Conservation (phyloP, 1,140 invertebrate genomes). For the Lucilia sericata region DNA sequence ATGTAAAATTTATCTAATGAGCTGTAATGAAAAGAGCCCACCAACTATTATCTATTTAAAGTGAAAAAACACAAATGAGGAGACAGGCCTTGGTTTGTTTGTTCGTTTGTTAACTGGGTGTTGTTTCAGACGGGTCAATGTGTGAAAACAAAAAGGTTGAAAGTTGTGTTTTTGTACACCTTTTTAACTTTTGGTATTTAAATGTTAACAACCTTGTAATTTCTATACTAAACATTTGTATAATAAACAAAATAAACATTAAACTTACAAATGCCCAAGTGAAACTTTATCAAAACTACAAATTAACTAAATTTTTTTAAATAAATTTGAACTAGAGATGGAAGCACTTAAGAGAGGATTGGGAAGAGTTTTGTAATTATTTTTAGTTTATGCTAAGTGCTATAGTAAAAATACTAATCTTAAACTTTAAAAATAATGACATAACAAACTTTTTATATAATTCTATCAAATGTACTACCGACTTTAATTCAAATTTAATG, state of each 20-base stretch:
- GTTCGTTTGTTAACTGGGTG: not conserved
- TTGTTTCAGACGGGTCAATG: slow-evolving; percentile 12
- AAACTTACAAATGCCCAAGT: not conserved
- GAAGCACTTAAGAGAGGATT: too few relatives aligned
- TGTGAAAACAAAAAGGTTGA: slow-evolving; percentile 25
- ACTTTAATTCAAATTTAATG: too few relatives aligned
- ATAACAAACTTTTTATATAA: too few relatives aligned
- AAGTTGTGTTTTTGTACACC: not conserved
- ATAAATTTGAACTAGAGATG: too few relatives aligned
- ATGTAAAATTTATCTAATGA: slow-evolving; percentile 1
- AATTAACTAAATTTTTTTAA: not conserved
- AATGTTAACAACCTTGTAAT: slow-evolving; percentile 37
- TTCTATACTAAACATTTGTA: not conserved
- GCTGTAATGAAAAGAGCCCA: not conserved
- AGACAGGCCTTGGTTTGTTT: not conserved
- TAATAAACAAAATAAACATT: not conserved
- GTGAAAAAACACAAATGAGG: not conserved
- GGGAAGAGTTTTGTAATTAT: too few relatives aligned
- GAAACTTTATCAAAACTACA: slow-evolving; percentile 17
- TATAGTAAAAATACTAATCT: too few relatives aligned
- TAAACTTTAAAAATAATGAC: too few relatives aligned
- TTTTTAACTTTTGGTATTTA: slow-evolving; percentile 36
- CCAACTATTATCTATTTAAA: not conserved
- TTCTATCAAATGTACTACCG: too few relatives aligned
- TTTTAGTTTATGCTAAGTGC: too few relatives aligned